Percentiles rank a stretch among this genome's conserved stretches.
Evolutionary conservation across 2,113 vertebrate species (phyloP).

Genomic region (Sclerurus mexicanus): DNA sequence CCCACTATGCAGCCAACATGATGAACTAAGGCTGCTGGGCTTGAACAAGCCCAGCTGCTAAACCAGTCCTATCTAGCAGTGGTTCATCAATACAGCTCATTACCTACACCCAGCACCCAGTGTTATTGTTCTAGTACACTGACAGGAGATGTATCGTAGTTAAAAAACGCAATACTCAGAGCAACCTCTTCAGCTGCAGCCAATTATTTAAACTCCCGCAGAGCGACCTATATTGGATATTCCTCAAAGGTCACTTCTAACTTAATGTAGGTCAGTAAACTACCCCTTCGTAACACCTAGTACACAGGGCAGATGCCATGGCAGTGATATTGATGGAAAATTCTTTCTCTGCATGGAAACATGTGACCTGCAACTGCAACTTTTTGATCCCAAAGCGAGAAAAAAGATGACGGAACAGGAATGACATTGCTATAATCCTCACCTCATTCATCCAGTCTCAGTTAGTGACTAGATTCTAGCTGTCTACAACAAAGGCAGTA

Average conservation of each 20-base stretch:
- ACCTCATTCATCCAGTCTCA: neutral
- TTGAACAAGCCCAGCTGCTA: neutral
- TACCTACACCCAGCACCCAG: neutral
- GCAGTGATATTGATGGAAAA: neutral
- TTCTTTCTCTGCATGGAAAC: neutral
- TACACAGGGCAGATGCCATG: neutral
- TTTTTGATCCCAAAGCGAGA: neutral
- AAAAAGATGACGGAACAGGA: neutral
- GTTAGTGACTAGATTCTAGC: neutral
- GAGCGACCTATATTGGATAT: neutral
- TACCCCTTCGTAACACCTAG: neutral
- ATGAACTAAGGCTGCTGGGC: neutral
- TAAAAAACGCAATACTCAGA: neutral
- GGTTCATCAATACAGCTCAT: neutral
- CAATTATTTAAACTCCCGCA: neutral
- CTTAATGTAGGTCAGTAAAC: neutral
- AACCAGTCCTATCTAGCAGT: neutral
- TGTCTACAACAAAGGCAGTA: neutral
- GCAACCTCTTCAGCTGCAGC: neutral
- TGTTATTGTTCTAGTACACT: neutral
- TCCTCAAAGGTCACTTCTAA: neutral
- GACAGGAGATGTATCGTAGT: neutral
- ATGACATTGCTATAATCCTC: neutral
- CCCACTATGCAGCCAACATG: accelerated
- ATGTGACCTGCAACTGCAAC: neutral